Base-by-base conservation (phyloP, 2,797 vertebrate genomes). In the Neostethus bicornis region DNA sequence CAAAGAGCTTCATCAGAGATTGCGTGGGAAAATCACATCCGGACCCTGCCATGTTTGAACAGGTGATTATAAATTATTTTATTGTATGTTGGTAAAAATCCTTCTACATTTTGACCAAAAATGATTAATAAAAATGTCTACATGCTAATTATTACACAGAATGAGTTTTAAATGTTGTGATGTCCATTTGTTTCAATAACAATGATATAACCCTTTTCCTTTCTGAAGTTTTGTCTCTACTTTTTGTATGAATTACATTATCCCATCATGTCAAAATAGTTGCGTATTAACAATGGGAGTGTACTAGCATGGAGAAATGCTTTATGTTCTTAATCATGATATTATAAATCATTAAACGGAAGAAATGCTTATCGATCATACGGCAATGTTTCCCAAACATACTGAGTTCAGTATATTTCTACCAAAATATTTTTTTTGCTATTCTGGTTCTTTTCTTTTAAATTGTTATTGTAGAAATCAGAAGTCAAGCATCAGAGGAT, bases 31-130 rank as follows among this genome's bases (percentile, higher is more conserved):
- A 87, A 85, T 90, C 93, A 48, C 93, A 94, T 79, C 94, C 96
- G n/a, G 96, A 99, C 68, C 93, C 95, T 0, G 93, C 93, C 66
- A 96, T 98, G 93, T 98, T 98, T 43, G 95, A 96, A 80, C 89
- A 91, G 89, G 89, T 90, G 69, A 75, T 48, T 54, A 43, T 56
- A 57, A 53, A 14, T 5, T 20, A 20, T 20, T 2, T 3, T 6
- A 26, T 3, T 26, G 25, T 6, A 21, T 58, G 17, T 50, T 43
- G 55, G 9, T 41, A 16, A 47, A 38, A 1, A 23, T 31, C 48
- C 8, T 11, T 26, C 5, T 26, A 26, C 25, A 26, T 38, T 42
- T 19, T 52, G 24, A 25, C 45, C 41, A 12, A 12, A 48, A 31
- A 12, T 58, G 11, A 58, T 31, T 41, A 10, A 48, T 24, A 48